Evolutionary conservation across 2,888 invertebrate genomes (phyloP).

Genomic region (Antheraea yamamai): DNA sequence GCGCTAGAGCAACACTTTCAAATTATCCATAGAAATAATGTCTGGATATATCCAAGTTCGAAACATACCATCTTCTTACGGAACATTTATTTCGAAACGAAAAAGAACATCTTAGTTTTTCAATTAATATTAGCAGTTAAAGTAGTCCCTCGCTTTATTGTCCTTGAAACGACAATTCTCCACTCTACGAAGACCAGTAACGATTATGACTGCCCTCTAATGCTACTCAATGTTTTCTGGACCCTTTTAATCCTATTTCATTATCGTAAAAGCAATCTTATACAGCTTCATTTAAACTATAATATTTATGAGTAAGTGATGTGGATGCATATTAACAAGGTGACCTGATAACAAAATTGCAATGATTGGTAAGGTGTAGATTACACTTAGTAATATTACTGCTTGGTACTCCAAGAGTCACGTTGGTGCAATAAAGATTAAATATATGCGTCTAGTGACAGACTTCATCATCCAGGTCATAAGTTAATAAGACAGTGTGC

Average conservation of each 20-base stretch:
- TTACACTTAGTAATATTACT: slow-evolving; percentile 5
- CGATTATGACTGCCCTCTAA: slow-evolving; percentile 47
- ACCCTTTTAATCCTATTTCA: slow-evolving; percentile 61
- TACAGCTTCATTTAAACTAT: slow-evolving; percentile 54
- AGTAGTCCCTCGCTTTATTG: neutral
- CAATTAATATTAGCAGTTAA: neutral
- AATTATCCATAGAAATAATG: too few species aligned
- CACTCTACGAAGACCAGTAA: slow-evolving; percentile 37
- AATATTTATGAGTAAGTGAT: slow-evolving; percentile 55
- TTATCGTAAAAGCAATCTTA: slow-evolving; percentile 62
- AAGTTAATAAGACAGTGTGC: neutral
- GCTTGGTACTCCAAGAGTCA: neutral
- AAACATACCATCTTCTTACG: neutral
- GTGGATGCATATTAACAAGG: slow-evolving; percentile 37
- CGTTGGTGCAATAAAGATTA: slow-evolving; percentile 17
- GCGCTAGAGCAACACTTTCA: too few species aligned
- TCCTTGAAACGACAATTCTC: neutral
- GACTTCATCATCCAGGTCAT: neutral
- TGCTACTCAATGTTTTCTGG: slow-evolving; percentile 47
- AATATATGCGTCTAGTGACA: neutral
- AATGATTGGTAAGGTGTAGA: neutral
- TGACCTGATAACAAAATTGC: neutral
- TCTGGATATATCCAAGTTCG: too few species aligned
- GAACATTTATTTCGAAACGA: neutral
- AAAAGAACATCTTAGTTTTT: neutral